Evolutionary conservation across 1,140 invertebrate species (phyloP), one percentile per base, ranked within the genome.

Genomic region (Agraylea sexmaculata): DNA sequence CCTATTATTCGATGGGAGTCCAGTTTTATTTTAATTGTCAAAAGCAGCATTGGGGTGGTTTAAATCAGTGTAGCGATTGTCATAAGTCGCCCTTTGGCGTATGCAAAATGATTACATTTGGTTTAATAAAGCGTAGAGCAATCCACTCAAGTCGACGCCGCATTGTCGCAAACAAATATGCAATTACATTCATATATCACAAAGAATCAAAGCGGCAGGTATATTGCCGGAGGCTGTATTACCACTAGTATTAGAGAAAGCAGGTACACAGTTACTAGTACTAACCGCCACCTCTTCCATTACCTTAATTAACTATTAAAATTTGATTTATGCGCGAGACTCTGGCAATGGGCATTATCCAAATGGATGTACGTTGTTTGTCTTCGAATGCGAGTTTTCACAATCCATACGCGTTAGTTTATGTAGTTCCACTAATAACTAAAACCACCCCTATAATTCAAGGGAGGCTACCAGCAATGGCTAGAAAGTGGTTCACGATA

Each of bases 271-370:
- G 42, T 27, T 43, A 15, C 20, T 7, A 33, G 31, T 16, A 15
- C 32, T 18, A 19, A 4, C 16, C 37, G 41, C 13, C 18, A n/a
- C 16, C 10, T 11, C 40, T 38, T 41, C 40, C 44, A 46, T 46
- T 46, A 46, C 27, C 17, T 22, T 46, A 46, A 46, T 46, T 37
- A 37, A 33, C 29, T 42, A 46, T 45, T 46, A 46, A 42, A 40
- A 46, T 46, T 29, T 35, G 32, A 40, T 37, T 38, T 38, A 43
- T 23, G 34, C 34, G 29, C 22, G 12, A n/a, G n/a, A n/a, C n/a
- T n/a, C n/a, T n/a, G n/a, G n/a, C n/a, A n/a, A n/a, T 19, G 38
- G 40, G 38, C 28, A 41, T 40, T 40, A 45, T 45, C 27, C 25
- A 18, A 40, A 40, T 22, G 38, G 34, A 40, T 21, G 11, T 11